Conservation (phyloP, 2,797 vertebrate species). For the Sternotherus odoratus region DNA sequence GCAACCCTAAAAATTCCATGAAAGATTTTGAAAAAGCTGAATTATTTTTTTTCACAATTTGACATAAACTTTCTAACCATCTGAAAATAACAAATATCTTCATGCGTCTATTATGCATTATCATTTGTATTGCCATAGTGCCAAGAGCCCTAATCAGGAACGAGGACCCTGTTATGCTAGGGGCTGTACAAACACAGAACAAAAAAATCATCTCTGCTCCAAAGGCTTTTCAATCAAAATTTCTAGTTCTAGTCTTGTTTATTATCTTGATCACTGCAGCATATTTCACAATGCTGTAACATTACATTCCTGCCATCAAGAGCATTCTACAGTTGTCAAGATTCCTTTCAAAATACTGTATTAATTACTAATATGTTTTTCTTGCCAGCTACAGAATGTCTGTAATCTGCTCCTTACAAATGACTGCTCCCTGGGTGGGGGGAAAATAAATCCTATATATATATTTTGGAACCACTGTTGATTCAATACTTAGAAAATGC, state of each 20-base stretch:
- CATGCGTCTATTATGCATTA: background rate
- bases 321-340: constrained; percentile 5
- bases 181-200: background rate
- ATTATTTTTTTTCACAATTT: background rate
- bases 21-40: background rate
- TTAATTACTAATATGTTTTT: constrained; percentile 69
- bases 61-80: background rate
- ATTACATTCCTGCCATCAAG: background rate
- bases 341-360: constrained; percentile 47
- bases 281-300: background rate
- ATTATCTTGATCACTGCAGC: background rate
- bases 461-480: constrained; percentile 37
- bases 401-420: constrained; percentile 72
- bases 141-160: fast-evolving
- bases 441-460: constrained; percentile 9
- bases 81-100: background rate
- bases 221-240: background rate
- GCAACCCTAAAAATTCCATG: background rate
- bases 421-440: constrained; percentile 53
- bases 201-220: background rate
- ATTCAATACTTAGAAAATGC: constrained; percentile 53
- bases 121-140: background rate
- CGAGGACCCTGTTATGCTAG: background rate
- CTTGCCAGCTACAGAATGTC: constrained; percentile 61
- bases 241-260: constrained; percentile 1